phyloP scores from a whole-genome alignment of 1,140 invertebrate genomes.

The Myzus persicae region DNA sequence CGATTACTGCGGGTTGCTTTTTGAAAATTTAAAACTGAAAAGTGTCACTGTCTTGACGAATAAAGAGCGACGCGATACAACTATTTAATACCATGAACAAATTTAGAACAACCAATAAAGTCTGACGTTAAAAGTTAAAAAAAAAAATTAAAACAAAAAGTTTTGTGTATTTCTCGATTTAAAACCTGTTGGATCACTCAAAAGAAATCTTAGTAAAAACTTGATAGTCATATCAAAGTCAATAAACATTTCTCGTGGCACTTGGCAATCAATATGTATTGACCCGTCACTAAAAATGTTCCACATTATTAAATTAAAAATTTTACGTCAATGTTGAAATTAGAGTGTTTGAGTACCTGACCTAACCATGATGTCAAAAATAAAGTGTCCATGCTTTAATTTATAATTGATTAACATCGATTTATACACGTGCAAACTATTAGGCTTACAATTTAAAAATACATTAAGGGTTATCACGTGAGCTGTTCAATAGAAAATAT shows the following conservation, averaged over 20 bases:
- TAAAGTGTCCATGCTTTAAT: not conserved
- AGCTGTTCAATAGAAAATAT: not conserved
- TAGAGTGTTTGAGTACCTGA: not conserved
- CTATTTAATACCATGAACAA: not conserved
- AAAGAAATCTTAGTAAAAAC: not conserved
- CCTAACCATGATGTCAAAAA: not conserved
- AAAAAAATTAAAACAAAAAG: not conserved
- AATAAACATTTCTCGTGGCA: not conserved
- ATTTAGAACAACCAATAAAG: not conserved
- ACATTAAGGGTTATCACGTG: not conserved
- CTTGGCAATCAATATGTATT: not conserved
- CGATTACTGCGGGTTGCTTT: not conserved
- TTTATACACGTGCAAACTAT: not conserved
- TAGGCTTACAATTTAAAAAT: not conserved
- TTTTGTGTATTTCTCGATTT: not conserved
- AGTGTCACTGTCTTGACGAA: not conserved
- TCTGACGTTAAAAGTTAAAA: not conserved
- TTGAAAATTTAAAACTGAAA: not conserved
- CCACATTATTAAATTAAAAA: not conserved
- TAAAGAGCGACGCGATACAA: not conserved
- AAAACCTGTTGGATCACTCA: not conserved
- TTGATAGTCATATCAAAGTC: not conserved
- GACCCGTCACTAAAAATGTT: not conserved
- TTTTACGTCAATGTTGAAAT: not conserved
- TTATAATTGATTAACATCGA: constrained; percentile 7